phyloP scores from a whole-genome alignment of 1,140 invertebrate genomes.

The Hormaphis cornu region DNA sequence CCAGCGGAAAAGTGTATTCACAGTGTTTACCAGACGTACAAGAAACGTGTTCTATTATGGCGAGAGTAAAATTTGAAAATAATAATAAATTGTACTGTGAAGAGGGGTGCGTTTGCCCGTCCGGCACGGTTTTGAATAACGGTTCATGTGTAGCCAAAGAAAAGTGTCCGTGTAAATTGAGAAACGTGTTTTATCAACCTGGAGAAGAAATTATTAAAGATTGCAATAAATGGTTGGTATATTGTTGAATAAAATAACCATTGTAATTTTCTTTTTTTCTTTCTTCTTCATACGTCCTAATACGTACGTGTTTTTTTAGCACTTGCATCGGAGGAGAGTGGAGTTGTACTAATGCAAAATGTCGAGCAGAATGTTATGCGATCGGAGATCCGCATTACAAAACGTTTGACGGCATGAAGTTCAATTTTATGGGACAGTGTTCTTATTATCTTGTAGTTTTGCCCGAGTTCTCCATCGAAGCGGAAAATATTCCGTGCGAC shows the following conservation, averaged over 20 bases:
- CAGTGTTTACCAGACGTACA: constrained; percentile 55
- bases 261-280: too few species aligned
- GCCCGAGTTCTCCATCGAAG: constrained; percentile 59
- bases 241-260: constrained; percentile 13
- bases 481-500: constrained; percentile 71
- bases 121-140: constrained; percentile 58
- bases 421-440: constrained; percentile 82
- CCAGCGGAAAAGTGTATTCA: constrained; percentile 57
- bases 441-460: constrained; percentile 67
- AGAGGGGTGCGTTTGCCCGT: constrained; percentile 79
- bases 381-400: constrained; percentile 83
- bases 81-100: constrained; percentile 50
- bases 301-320: constrained; percentile 44
- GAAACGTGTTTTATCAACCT: constrained; percentile 63
- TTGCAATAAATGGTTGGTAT: constrained; percentile 68
- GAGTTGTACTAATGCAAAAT: constrained; percentile 64
- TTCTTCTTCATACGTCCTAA: too few species aligned
- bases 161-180: constrained; percentile 68
- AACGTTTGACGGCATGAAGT: constrained; percentile 77
- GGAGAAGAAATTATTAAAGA: constrained; percentile 63
- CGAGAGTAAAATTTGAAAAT: constrained; percentile 35
- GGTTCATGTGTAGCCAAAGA: constrained; percentile 59
- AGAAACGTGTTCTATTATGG: constrained; percentile 44
- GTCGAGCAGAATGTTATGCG: constrained; percentile 64
- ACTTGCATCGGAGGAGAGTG: constrained; percentile 63